Percentiles rank a stretch among this genome's conserved stretches.
Conservation (phyloP, 2,113 vertebrate species). For the Pardalotus punctatus region DNA sequence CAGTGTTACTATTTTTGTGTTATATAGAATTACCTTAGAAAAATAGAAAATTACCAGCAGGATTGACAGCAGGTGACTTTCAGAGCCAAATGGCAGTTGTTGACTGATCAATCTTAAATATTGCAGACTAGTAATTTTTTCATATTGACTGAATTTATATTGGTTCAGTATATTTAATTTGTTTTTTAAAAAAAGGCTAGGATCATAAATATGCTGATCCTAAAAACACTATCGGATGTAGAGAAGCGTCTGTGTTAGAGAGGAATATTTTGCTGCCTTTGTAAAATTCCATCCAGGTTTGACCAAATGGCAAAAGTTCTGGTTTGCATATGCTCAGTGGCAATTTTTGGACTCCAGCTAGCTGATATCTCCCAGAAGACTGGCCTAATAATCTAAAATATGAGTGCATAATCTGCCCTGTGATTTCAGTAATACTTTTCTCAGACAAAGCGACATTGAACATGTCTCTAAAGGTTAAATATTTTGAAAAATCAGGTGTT, state of each 20-base stretch:
- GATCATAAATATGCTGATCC: background rate
- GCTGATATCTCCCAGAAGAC: background rate
- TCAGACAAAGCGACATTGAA: background rate
- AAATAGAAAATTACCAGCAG: background rate
- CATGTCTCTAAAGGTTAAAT: background rate
- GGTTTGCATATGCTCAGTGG: background rate
- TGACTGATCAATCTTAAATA: background rate
- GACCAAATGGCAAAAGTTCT: background rate
- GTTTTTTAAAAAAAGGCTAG: background rate
- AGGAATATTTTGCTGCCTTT: background rate
- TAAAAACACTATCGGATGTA: background rate
- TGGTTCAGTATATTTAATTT: background rate
- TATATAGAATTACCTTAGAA: background rate
- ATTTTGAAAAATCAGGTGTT: background rate
- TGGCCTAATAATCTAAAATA: background rate
- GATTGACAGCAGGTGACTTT: background rate
- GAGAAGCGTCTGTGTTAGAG: background rate
- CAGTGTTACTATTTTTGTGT: background rate
- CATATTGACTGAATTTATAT: background rate
- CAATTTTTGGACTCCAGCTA: background rate
- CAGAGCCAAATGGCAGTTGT: background rate
- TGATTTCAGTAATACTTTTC: background rate
- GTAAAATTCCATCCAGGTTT: background rate
- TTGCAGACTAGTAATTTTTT: background rate
- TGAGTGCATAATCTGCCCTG: background rate